phyloP scores from a whole-genome alignment of 2,888 invertebrate species.

The Cistogaster globosa region DNA sequence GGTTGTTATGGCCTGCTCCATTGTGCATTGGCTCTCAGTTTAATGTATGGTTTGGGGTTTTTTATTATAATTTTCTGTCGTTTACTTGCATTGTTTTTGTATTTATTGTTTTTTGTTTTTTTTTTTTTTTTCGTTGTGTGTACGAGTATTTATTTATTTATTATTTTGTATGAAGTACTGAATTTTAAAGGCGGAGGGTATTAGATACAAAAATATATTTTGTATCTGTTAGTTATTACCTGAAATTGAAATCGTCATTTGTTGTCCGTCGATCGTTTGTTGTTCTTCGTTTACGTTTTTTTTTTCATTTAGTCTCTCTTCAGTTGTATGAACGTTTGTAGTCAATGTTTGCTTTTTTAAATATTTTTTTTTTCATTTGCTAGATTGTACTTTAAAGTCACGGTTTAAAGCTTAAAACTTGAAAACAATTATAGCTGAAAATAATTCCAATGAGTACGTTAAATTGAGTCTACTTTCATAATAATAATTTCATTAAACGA shows the following conservation, averaged over 20 bases:
- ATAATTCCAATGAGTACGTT: background rate
- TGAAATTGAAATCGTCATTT: constrained; percentile 72
- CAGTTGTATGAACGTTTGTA: constrained; percentile 50
- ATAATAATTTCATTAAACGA: background rate
- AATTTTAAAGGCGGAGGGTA: constrained; percentile 64
- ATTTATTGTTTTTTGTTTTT: constrained; percentile 32
- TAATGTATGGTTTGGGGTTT: constrained; percentile 58
- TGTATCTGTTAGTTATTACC: constrained; percentile 72
- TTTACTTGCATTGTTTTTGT: constrained; percentile 49
- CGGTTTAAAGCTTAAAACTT: constrained; percentile 36
- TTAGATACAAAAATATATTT: constrained; percentile 69
- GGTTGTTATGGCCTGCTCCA: constrained; percentile 54
- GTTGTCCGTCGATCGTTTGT: constrained; percentile 68
- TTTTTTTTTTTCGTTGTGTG: constrained; percentile 21
- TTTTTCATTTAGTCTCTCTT: constrained; percentile 47
- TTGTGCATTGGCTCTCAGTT: constrained; percentile 61
- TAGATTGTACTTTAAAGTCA: constrained; percentile 44
- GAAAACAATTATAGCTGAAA: constrained; percentile 1
- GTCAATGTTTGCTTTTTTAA: constrained; percentile 31
- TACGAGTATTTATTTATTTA: constrained; percentile 55
- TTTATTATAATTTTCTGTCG: constrained; percentile 56
- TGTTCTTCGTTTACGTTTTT: constrained; percentile 40
- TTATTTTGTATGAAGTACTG: constrained; percentile 61
- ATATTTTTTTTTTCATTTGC: constrained; percentile 38
- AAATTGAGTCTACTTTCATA: background rate